Evolutionary conservation across 2,888 invertebrate genomes (phyloP).

Genomic region (Gortyna flavago): DNA sequence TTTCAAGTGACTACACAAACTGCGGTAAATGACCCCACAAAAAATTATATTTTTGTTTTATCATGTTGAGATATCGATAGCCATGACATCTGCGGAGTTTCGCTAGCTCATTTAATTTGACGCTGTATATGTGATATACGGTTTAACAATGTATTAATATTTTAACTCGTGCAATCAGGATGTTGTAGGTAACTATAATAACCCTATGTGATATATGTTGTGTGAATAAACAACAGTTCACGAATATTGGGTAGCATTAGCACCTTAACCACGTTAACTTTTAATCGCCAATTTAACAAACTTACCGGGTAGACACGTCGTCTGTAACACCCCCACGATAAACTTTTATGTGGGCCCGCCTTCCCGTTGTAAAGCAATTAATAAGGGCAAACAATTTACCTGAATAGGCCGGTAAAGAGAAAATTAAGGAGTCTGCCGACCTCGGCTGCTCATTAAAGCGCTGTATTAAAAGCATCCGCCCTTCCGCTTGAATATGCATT

Average conservation of each 20-base stretch:
- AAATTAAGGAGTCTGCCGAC: constrained; percentile 87
- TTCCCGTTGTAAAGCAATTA: constrained; percentile 80
- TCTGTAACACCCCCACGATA: constrained; percentile 60
- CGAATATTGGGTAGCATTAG: neutral
- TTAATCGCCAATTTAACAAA: constrained; percentile 37
- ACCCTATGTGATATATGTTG: neutral
- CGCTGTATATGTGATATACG: neutral
- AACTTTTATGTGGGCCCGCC: constrained; percentile 72
- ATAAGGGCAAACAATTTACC: constrained; percentile 81
- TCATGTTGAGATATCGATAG: too few species aligned
- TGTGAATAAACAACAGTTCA: neutral
- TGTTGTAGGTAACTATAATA: neutral
- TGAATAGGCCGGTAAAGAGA: constrained; percentile 84
- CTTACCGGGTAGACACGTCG: constrained; percentile 37
- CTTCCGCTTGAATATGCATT: constrained; percentile 89
- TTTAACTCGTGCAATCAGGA: neutral
- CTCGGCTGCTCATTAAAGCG: constrained; percentile 85
- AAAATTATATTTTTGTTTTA: too few species aligned
- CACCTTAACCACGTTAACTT: constrained; percentile 7
- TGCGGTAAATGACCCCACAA: neutral
- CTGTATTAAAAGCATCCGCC: constrained; percentile 87
- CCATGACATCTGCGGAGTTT: too few species aligned
- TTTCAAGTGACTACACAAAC: too few species aligned
- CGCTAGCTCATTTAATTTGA: neutral
- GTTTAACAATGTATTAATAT: neutral